Evolutionary conservation across 2,797 vertebrate genomes (phyloP), one percentile per base, ranked within the genome.

Genomic region (Cyclura pinguis): DNA sequence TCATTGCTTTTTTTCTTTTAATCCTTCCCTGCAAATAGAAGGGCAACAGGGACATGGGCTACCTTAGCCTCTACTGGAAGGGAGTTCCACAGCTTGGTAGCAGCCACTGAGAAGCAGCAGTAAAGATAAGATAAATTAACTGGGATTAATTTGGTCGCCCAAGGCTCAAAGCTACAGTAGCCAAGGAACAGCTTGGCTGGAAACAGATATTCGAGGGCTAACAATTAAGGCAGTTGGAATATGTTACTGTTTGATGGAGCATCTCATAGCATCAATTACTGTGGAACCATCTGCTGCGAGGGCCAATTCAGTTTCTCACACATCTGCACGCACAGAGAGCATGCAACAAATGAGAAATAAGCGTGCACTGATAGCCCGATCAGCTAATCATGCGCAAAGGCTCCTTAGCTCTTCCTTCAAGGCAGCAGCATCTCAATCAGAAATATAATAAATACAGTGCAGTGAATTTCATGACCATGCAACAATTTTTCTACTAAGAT

Each of bases 401-500:
- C 93, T 80, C 32, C 74, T 32, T 16, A 84, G 90, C 76, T 9
- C 76, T 92, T 91, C 52, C 42, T 35, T 27, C 47, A 42, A 76
- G 88, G 76, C 67, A 32, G 8, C 67, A 29, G 0, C 67, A 85
- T 85, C 67, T 91, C 55, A 62, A 72, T 85, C 57, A 38, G 42
- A 18, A 7, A 35, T 91, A 81, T 0, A 0, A 35, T 93, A 81
- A 92, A 86, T 73, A 35, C 87, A 87, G 73, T 69, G n/a, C 88
- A 82, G 1, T 6, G 20, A 77, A 27, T 80, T 89, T 93, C 88
- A 91, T 93, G 91, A 89, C 64, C 78, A 73, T 1, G 18, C 85
- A 92, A 72, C 12, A 89, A 57, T 67, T 87, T 89, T 82, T 67
- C 77, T 86, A 87, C 86, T 85, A 93, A 92, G 84, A 84, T 6